These are phyloP conservation scores for Drosophila anceps DNA, from an alignment of 2,888 invertebrate species.

Conservation along the genomic window DNA sequence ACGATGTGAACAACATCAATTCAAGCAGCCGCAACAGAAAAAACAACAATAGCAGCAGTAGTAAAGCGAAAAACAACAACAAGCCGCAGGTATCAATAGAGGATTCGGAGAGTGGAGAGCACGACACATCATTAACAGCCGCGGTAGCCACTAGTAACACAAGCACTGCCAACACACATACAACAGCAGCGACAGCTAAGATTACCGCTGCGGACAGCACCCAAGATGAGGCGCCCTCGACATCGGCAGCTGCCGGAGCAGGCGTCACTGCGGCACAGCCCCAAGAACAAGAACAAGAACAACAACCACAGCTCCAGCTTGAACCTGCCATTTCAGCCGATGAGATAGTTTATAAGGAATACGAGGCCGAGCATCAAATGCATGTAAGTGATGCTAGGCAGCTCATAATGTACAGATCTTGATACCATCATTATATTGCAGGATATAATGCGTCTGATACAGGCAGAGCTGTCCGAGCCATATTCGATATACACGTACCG, in stretches of 20 bases:
- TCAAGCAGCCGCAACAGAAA: conserved; percentile 38
- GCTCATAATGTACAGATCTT: not conserved
- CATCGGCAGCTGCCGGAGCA: conserved; percentile 48
- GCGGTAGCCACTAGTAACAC: conserved; percentile 53
- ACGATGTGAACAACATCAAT: conserved; percentile 48
- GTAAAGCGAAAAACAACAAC: conserved; percentile 52
- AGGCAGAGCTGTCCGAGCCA: conserved; percentile 99
- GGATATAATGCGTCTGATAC: conserved; percentile 99
- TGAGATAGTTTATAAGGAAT: conserved; percentile 88
- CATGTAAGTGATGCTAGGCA: conserved; percentile 86
- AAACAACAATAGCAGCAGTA: conserved; percentile 41
- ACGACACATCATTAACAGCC: conserved; percentile 28
- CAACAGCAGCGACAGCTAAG: conserved; percentile 43
- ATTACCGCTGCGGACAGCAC: conserved; percentile 33
- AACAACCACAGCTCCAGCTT: conserved; percentile 41
- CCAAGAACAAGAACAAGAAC: conserved; percentile 15
- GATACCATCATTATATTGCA: conserved; percentile 34
- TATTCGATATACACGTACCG: conserved; percentile 99
- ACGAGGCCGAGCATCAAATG: conserved; percentile 98
- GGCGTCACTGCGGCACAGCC: conserved; percentile 4
- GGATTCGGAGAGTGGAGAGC: conserved; percentile 6
- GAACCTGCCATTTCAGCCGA: conserved; percentile 71
- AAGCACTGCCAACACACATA: conserved; percentile 69
- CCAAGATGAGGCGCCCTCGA: conserved; percentile 43
- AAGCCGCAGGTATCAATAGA: conserved; percentile 15